phyloP scores from a whole-genome alignment of 2,888 invertebrate species.

The Athripsodes cinereus region DNA sequence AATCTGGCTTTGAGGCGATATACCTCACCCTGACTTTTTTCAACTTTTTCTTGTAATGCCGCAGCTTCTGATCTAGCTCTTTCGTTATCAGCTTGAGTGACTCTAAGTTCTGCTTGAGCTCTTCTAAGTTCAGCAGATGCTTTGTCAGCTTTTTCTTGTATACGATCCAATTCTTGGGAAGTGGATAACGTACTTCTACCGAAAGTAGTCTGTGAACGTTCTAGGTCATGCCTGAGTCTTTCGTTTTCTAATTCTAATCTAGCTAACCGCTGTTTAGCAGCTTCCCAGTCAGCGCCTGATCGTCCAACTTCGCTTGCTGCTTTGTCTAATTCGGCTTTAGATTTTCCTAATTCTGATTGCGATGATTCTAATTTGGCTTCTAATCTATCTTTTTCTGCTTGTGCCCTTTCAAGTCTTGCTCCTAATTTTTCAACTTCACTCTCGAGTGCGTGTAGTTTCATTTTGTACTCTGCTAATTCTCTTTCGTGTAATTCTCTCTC shows the following conservation, averaged over 20 bases:
- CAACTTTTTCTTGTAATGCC: constrained; percentile 84
- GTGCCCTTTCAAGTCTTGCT: constrained; percentile 80
- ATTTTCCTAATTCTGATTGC: constrained; percentile 89
- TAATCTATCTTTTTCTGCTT: constrained; percentile 84
- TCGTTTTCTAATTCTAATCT: constrained; percentile 88
- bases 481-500: constrained; percentile 90
- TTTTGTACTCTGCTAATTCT: constrained; percentile 90
- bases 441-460: constrained; percentile 85
- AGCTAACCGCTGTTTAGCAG: constrained; percentile 74
- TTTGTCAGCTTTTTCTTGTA: constrained; percentile 83
- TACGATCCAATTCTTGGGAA: constrained; percentile 74
- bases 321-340: constrained; percentile 89
- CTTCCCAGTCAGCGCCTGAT: constrained; percentile 85
- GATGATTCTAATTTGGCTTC: constrained; percentile 89
- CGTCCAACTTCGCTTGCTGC: constrained; percentile 79
- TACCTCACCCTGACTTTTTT: constrained; percentile 92
- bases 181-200: constrained; percentile 77
- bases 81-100: constrained; percentile 88
- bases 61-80: constrained; percentile 77
- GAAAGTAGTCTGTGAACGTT: constrained; percentile 76
- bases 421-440: constrained; percentile 87
- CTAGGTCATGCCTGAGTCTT: constrained; percentile 77
- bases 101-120: constrained; percentile 83
- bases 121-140: constrained; percentile 76
- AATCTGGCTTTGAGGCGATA: constrained; percentile 89